phyloP scores from a whole-genome alignment of 2,113 vertebrate species.

The Eurypyga helias region DNA sequence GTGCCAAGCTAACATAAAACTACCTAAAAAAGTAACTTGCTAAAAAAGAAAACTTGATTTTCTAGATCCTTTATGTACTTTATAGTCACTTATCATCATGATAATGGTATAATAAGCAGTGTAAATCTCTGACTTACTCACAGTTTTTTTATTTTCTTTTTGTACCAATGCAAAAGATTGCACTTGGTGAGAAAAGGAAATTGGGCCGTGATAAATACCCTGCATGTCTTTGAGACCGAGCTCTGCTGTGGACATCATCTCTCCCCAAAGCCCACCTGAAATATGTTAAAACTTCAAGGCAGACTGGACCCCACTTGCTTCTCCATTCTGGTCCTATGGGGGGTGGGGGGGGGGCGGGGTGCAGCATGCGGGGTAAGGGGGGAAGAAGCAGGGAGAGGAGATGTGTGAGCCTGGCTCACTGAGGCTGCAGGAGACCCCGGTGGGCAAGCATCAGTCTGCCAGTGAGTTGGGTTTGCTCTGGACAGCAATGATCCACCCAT shows the following conservation, averaged over 20 bases:
- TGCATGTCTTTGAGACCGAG: neutral
- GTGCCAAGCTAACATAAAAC: neutral
- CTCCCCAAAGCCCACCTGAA: neutral
- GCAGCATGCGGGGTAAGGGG: no score
- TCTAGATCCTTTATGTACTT: neutral
- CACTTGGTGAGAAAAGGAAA: neutral
- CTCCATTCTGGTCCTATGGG: neutral
- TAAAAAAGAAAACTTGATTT: neutral
- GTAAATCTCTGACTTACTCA: neutral
- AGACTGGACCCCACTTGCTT: neutral
- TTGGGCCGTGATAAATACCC: neutral
- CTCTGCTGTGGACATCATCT: neutral
- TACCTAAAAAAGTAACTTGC: neutral
- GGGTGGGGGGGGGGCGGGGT: no score
- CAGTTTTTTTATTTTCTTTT: neutral
- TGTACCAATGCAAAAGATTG: neutral
- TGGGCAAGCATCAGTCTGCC: neutral
- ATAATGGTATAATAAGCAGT: neutral
- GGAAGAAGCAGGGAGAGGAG: neutral
- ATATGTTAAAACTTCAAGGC: neutral
- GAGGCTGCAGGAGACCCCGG: neutral
- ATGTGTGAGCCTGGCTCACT: fast-evolving
- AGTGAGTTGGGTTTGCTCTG: neutral
- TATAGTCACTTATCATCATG: neutral
- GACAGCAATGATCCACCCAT: neutral